Percentiles rank a stretch among this genome's conserved stretches.
Evolutionary conservation across 2,888 invertebrate species (phyloP).

Genomic region (Cheilosia pagana): DNA sequence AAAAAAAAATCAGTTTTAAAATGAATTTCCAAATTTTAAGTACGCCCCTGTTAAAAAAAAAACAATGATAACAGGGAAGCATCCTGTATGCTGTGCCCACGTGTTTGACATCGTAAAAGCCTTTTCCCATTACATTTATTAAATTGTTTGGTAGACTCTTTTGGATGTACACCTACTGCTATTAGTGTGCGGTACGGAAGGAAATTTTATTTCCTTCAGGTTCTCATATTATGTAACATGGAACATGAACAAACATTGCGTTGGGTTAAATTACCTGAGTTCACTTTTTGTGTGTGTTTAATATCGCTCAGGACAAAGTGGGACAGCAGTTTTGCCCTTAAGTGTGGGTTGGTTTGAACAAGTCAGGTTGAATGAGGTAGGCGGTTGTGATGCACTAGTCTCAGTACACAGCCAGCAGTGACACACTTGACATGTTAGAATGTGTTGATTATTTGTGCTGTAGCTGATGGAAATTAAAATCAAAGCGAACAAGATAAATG

Average conservation of each 20-base stretch:
- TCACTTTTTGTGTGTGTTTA: slow-evolving; percentile 32
- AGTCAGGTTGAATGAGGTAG: slow-evolving; percentile 3
- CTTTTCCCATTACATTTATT: slow-evolving; percentile 51
- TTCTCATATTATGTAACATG: slow-evolving; percentile 34
- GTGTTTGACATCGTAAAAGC: slow-evolving; percentile 47
- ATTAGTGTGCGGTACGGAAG: not conserved
- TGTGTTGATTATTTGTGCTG: not conserved
- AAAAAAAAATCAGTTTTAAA: slow-evolving; percentile 19
- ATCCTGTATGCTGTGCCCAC: slow-evolving; percentile 41
- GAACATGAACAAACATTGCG: slow-evolving; percentile 67
- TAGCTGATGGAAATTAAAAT: not conserved
- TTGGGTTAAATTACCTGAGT: slow-evolving; percentile 57
- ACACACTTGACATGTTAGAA: slow-evolving; percentile 41
- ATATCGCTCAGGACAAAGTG: slow-evolving; percentile 35
- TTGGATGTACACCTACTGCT: slow-evolving; percentile 1
- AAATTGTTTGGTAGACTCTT: slow-evolving; percentile 56
- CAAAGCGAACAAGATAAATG: slow-evolving; percentile 5
- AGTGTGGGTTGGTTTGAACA: slow-evolving; percentile 17
- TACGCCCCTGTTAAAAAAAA: not conserved
- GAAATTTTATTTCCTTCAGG: slow-evolving; percentile 9
- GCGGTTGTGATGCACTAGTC: not conserved
- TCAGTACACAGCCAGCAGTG: slow-evolving; percentile 7
- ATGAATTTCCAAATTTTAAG: no score
- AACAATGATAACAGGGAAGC: slow-evolving; percentile 27
- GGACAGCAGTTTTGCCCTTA: slow-evolving; percentile 8